phyloP scores from a whole-genome alignment of 2,888 invertebrate species.

The Ennomos quercinarius region DNA sequence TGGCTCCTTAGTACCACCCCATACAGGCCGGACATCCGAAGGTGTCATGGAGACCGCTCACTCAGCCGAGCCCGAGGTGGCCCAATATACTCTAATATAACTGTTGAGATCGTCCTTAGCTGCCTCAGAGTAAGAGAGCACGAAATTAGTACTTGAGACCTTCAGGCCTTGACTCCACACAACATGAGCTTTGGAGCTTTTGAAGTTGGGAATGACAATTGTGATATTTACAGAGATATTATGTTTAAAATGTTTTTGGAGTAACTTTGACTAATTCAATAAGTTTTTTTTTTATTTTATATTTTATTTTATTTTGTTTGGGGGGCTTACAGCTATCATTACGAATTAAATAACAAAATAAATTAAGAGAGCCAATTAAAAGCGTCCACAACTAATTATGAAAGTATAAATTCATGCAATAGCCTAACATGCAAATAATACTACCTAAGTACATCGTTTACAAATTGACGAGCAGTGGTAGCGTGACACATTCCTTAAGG shows the following conservation, averaged over 20 bases:
- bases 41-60: conserved; percentile 78
- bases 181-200: conserved; percentile 26
- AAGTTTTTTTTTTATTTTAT: too few relatives aligned
- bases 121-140: conserved; percentile 64
- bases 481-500: too few relatives aligned
- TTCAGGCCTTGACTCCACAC: conserved; percentile 39
- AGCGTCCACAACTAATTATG: too few relatives aligned
- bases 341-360: too few relatives aligned
- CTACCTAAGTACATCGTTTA: too few relatives aligned
- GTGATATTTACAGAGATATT: conserved; percentile 6
- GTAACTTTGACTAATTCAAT: too few relatives aligned
- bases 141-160: conserved; percentile 73
- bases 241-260: not conserved
- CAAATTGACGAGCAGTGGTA: too few relatives aligned
- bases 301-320: too few relatives aligned
- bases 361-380: too few relatives aligned
- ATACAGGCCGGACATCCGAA: conserved; percentile 67
- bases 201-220: conserved; percentile 31
- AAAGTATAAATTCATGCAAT: too few relatives aligned
- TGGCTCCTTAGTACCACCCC: conserved; percentile 46
- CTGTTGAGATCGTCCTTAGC: conserved; percentile 69
- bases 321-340: too few relatives aligned
- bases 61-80: conserved; percentile 53
- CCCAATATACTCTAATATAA: conserved; percentile 65
- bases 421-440: too few relatives aligned